Evolutionary conservation across 92 coral and sea anemone species (phyloP).

Genomic region (Porites lobata): DNA sequence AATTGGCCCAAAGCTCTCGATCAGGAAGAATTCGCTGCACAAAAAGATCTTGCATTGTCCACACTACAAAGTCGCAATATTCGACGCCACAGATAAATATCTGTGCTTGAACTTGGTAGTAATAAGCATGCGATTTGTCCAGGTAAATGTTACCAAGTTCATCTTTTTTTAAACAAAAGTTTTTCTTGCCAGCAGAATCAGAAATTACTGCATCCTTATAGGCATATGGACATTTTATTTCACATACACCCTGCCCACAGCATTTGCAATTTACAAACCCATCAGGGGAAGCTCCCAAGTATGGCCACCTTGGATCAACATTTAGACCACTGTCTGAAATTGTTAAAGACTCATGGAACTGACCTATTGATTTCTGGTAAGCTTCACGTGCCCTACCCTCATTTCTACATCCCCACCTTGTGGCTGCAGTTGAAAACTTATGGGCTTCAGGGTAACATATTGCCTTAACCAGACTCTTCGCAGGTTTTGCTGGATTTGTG

Average conservation of each 20-base stretch:
- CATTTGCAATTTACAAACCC: conserved; percentile 63
- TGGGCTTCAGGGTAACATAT: conserved; percentile 66
- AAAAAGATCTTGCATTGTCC: conserved; percentile 48
- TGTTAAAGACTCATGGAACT: conserved; percentile 40
- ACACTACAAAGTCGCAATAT: conserved; percentile 63
- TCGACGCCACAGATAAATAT: conserved; percentile 31
- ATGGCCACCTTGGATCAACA: conserved; percentile 52
- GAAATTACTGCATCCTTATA: conserved; percentile 24
- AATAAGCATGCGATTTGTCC: conserved; percentile 41
- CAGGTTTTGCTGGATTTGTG: conserved; percentile 64
- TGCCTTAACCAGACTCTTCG: conserved; percentile 45
- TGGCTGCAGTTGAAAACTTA: conserved; percentile 48
- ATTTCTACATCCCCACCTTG: conserved; percentile 35
- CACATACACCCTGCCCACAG: conserved; percentile 56
- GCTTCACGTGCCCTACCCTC: conserved; percentile 56
- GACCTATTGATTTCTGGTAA: conserved; percentile 47
- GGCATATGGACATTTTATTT: conserved; percentile 69
- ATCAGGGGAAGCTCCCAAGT: conserved; percentile 68
- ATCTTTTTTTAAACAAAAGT: conserved; percentile 29
- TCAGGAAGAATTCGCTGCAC: conserved; percentile 62
- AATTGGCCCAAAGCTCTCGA: conserved; percentile 43
- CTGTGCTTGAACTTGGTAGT: conserved; percentile 55
- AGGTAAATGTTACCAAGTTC: conserved; percentile 16
- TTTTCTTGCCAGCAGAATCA: conserved; percentile 21
- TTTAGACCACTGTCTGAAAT: conserved; percentile 69